Base-by-base conservation (phyloP, 2,113 vertebrate genomes). In the Ginglymostoma cirratum region DNA sequence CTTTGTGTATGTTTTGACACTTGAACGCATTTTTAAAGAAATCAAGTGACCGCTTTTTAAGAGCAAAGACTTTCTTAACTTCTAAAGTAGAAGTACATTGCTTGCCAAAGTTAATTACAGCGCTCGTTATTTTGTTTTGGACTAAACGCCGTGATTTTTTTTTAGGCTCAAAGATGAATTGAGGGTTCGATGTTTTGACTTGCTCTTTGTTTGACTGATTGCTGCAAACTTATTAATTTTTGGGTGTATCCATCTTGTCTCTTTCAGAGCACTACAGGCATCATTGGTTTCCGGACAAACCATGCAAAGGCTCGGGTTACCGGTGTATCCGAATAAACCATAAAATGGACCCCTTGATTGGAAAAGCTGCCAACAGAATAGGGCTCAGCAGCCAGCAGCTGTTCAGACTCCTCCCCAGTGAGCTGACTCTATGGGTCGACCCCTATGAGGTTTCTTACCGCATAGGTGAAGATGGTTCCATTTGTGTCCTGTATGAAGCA, bases 261-360 rank as follows among this genome's bases (percentile, higher is more conserved):
- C 72, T 30, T 86, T 1, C 97, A 99, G 98, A 98, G 96, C 98
- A 98, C 96, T 98, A 99, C 97, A 97, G 97, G 66, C 98, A 98
- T 69, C 98, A 98, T 96, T 98, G 98, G 98, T 98, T 98, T 96
- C 98, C 98, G 0, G 98, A 98, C 96, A 97, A 98, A 80, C 98
- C 98, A 0, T 98, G 97, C 97, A 98, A 98, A 97, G 98, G 98
- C 83, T 99, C 98, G 0, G 98, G 98, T 0, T 99, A 98, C 96
- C 98, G 98, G 96, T 99, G 98, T 96, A 98, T 99, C 96, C 97
- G 98, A 17, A 98, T 99, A 96, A 99, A 98, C 96, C 98, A 98
- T 94, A 97, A 97, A 95, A 98, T 99, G 98, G 98, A 99, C 97
- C 98, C 98, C 30, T 96, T 99, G 12, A 98, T 99, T 96, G 97